phyloP scores from a whole-genome alignment of 2,797 vertebrate species.

The Distichodus sexfasciatus region DNA sequence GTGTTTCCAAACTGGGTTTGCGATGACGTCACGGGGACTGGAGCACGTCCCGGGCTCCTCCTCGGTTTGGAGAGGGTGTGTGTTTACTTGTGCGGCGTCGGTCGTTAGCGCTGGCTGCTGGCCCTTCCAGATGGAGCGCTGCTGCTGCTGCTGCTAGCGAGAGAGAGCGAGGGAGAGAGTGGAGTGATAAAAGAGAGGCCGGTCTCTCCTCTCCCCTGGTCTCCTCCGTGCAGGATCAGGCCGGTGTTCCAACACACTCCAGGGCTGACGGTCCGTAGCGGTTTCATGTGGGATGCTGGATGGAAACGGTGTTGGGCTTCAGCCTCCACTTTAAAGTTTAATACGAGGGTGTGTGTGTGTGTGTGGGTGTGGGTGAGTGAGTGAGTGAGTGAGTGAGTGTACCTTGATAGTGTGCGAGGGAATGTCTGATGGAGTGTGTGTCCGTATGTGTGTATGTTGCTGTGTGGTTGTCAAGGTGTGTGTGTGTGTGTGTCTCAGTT shows the following conservation, averaged over 20 bases:
- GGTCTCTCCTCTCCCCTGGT: neutral
- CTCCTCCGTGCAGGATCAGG: neutral
- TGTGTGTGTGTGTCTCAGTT: no score
- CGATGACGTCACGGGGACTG: slow-evolving; percentile 26
- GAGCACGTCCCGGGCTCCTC: neutral
- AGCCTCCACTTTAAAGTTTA: no score
- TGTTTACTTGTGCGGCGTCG: slow-evolving; percentile 56
- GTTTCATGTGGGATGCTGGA: no score
- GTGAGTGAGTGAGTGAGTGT: no score
- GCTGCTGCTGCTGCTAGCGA: slow-evolving; percentile 62
- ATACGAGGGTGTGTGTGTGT: no score
- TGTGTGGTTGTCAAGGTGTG: no score
- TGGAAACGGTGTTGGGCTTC: no score
- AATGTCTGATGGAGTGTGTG: no score
- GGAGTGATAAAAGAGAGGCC: neutral
- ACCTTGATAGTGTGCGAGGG: no score
- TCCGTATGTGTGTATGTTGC: no score
- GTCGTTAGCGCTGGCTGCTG: slow-evolving; percentile 63
- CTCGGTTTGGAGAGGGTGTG: neutral
- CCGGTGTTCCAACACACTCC: no score
- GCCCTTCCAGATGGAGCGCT: slow-evolving; percentile 68
- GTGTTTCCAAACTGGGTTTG: slow-evolving; percentile 28
- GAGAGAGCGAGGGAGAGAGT: neutral
- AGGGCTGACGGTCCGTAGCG: neutral
- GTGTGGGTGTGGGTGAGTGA: no score